Base-by-base conservation (phyloP, 2,113 vertebrate genomes). In the Oreochromis niloticus region DNA sequence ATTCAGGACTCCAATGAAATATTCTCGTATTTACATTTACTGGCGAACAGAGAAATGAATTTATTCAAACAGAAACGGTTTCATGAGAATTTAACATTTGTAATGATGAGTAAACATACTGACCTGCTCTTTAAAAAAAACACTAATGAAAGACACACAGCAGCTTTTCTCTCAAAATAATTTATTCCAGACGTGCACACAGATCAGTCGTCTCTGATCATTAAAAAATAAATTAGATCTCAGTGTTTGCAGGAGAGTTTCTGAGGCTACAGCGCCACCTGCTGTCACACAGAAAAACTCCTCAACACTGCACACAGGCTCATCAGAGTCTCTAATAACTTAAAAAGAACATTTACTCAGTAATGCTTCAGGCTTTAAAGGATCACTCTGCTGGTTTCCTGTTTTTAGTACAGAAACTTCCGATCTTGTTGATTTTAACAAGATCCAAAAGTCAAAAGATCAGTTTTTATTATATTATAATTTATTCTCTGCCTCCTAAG, bases 241-340 rank as follows among this genome's bases (percentile, higher is more conserved):
- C 68, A 73, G 68, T 36, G 56, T 7, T 4, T 78, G n/a, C 13
- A 55, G 80, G 61, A 56, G 55, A 19, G 10, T 91, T 91, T 59
- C 54, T 93, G 87, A 48, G 66, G 82, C 79, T 91, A 81, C 66
- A 85, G 90, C 85, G 71, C 95, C 94, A 81, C 91, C 95, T 95
- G 79, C 90, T 94, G 93, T 63, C 61, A 27, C 7, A 34, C 4
- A 0, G 9, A 39, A n/a, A 55, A 36, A 32, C 22, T 30, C 43
- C 4, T 19, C 75, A 54, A 50, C 24, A 0, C 46, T 52, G 30
- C 19, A 79, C 75, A 79, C 75, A 48, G 41, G 24, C 68, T 75
- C 13, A 5, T n/a, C 46, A 79, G 41, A 30, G 16, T 32, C 43
- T 32, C 46, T 14, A 80, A 78, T 55, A 80, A 80, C 50, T 36